Evolutionary conservation across 1,140 invertebrate genomes (phyloP).

Genomic region (Drosophila nigromelanica): DNA sequence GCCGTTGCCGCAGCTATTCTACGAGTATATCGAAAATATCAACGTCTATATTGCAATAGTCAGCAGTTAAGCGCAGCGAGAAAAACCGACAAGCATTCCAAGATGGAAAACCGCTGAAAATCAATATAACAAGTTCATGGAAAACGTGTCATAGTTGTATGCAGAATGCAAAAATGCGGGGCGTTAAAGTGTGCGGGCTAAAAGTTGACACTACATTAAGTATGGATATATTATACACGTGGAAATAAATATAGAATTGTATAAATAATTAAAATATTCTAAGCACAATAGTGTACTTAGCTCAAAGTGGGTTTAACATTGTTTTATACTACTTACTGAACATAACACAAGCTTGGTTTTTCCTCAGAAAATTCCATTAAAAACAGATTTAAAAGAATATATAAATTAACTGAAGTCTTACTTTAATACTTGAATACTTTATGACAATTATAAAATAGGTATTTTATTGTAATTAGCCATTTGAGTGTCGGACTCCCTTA

Average conservation of each 20-base stretch:
- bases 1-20: slow-evolving; percentile 1
- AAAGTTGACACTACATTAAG: neutral
- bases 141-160: slow-evolving; percentile 40
- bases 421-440: neutral
- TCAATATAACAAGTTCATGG: slow-evolving; percentile 77
- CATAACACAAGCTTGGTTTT: no score
- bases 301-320: no score
- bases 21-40: slow-evolving; percentile 1
- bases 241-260: neutral
- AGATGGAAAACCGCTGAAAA: slow-evolving; percentile 53
- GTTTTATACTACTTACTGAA: no score
- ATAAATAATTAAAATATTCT: neutral
- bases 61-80: neutral
- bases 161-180: slow-evolving; percentile 38
- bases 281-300: neutral
- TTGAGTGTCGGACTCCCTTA: neutral
- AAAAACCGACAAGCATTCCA: slow-evolving; percentile 12
- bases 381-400: no score
- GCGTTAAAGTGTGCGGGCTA: neutral
- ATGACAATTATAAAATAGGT: neutral
- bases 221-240: neutral
- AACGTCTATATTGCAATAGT: neutral
- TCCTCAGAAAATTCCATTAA: no score
- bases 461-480: slow-evolving; percentile 4
- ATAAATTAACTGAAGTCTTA: no score